Evolutionary conservation across 64 coral and sea anemone species (phyloP), one percentile per base, ranked within the genome.

Genomic region (Stylophora pistillata): DNA sequence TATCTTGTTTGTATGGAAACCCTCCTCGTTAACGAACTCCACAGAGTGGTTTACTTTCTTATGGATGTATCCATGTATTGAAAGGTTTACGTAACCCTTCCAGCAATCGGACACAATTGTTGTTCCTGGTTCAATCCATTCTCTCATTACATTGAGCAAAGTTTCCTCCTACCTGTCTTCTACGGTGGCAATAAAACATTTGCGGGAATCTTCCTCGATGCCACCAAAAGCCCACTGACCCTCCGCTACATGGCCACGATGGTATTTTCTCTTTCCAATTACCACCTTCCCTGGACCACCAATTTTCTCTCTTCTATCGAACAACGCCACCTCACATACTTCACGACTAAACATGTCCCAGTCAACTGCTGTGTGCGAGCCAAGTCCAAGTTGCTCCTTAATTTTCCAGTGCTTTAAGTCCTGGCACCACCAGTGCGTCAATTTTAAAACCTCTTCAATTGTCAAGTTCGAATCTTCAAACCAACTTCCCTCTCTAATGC

Each of bases 401-500:
- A 85, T 85, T 58, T 68, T 58, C 23, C 62, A 66, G 28, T 85
- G 81, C 12, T 76, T 88, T 54, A 89, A 63, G 77, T n/a, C n/a
- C n/a, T n/a, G n/a, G n/a, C n/a, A n/a, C n/a, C n/a, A n/a, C n/a
- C n/a, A n/a, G n/a, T n/a, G n/a, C n/a, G n/a, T n/a, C n/a, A n/a
- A n/a, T n/a, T n/a, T n/a, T n/a, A n/a, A n/a, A n/a, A n/a, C n/a
- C n/a, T n/a, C n/a, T n/a, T n/a, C n/a, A n/a, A n/a, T n/a, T n/a
- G n/a, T n/a, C n/a, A n/a, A n/a, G n/a, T 89, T 89, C 0, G 77
- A 60, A 25, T 89, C 26, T 30, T 79, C 77, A 64, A 89, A 81
- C 88, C 77, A 89, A 71, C 75, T 79, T 78, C 75, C 76, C 78
- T 89, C 88, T 72, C 88, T 62, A 57, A 89, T 81, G 76, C 88